A percentile compares a stretch with the other conserved stretches of the same genome.
These are phyloP conservation scores for Python bivittatus DNA, from an alignment of 2,113 vertebrate species.

Conservation along the genomic window DNA sequence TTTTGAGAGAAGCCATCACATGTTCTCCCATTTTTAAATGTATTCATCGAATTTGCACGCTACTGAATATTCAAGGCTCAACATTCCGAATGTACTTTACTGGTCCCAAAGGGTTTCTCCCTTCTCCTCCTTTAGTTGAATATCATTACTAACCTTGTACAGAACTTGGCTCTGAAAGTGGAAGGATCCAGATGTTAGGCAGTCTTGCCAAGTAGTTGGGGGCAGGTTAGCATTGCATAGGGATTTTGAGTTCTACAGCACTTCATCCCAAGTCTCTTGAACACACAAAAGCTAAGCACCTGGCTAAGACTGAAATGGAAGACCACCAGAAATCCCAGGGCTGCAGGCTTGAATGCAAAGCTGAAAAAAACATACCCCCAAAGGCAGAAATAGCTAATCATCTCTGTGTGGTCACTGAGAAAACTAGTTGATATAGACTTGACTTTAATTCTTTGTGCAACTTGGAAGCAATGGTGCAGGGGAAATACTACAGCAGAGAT, in stretches of 20 bases:
- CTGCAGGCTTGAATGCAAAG: not conserved
- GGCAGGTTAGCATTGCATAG: not conserved
- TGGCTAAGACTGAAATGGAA: not conserved
- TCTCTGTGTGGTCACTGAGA: not conserved
- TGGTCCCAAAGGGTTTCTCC: not conserved
- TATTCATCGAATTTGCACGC: not conserved
- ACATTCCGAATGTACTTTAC: not conserved
- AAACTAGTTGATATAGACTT: not conserved
- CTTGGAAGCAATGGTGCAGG: not conserved
- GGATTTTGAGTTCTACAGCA: not conserved
- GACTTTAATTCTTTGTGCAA: not conserved
- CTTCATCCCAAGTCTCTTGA: not conserved
- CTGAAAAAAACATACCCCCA: not conserved
- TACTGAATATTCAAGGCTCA: not conserved
- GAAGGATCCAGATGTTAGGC: not conserved
- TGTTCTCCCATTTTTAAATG: not conserved
- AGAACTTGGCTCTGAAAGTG: not conserved
- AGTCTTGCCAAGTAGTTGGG: not conserved
- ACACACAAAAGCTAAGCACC: not conserved
- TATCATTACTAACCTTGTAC: not conserved
- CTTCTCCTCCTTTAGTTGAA: not conserved
- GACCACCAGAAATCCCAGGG: not conserved
- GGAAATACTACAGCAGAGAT: not conserved
- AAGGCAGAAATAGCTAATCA: not conserved
- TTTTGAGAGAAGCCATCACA: not conserved